These are phyloP conservation scores for Tipula unca DNA, from an alignment of 2,888 invertebrate genomes.

Conservation along the genomic window DNA sequence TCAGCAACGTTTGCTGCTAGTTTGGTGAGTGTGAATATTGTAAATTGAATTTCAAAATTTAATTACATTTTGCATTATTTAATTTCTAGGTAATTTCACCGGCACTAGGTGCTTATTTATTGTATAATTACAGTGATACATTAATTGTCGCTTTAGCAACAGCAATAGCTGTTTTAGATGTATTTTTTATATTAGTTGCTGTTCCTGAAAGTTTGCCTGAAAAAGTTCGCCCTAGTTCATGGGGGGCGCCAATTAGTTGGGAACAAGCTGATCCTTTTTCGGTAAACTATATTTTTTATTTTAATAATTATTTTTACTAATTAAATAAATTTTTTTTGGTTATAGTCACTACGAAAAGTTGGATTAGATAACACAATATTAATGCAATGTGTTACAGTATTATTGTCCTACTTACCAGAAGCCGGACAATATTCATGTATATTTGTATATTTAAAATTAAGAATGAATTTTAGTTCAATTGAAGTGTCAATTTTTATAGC, in stretches of 20 bases:
- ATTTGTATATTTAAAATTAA: constrained; percentile 96
- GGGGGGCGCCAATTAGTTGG: constrained; percentile 89
- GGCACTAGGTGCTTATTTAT: constrained; percentile 84
- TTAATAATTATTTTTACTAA: background rate
- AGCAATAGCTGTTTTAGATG: constrained; percentile 90
- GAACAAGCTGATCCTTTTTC: constrained; percentile 98
- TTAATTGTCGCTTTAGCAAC: constrained; percentile 93
- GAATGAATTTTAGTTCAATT: constrained; percentile 91
- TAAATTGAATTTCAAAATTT: constrained; percentile 16
- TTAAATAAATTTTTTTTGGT: constrained; percentile 23
- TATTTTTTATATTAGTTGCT: constrained; percentile 94
- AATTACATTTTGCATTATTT: constrained; percentile 16
- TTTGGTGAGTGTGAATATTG: constrained; percentile 50
- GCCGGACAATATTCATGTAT: constrained; percentile 99
- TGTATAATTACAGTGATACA: constrained; percentile 73
- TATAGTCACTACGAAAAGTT: constrained; percentile 72
- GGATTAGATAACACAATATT: constrained; percentile 93
- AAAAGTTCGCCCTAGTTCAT: constrained; percentile 70
- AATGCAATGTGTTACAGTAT: constrained; percentile 94
- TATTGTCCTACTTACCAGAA: constrained; percentile 96
- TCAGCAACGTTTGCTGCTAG: constrained; percentile 99
- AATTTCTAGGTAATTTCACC: constrained; percentile 73
- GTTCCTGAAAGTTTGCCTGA: constrained; percentile 98
- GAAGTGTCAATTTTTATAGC: constrained; percentile 98
- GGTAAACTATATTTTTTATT: constrained; percentile 40